These are phyloP conservation scores for Helicolenus hilgendorfi DNA, from an alignment of 2,797 vertebrate species.

Conservation along the genomic window DNA sequence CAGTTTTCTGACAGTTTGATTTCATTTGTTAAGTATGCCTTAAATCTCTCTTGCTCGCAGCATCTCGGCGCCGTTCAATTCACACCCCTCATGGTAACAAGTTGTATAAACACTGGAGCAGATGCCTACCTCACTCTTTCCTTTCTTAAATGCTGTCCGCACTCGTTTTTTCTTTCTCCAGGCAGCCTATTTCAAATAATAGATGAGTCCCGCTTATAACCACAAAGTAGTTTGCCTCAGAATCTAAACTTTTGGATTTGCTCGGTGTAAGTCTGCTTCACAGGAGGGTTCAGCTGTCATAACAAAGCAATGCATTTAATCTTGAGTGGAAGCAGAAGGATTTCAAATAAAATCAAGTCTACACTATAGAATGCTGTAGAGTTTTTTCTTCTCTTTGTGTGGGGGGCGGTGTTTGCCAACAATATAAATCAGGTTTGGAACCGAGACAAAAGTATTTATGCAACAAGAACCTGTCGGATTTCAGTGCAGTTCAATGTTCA, in stretches of 20 bases:
- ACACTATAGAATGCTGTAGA: constrained; percentile 40
- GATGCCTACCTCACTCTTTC: constrained; percentile 70
- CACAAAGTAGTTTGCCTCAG: constrained; percentile 58
- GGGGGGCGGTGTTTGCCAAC: constrained; percentile 59
- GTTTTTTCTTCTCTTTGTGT: constrained; percentile 22
- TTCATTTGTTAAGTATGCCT: constrained; percentile 78
- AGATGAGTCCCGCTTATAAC: constrained; percentile 66
- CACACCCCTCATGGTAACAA: constrained; percentile 79
- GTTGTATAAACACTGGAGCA: constrained; percentile 80
- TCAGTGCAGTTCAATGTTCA: constrained; percentile 22
- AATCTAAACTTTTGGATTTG: constrained; percentile 75
- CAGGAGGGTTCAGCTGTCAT: constrained; percentile 83
- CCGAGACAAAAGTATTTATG: constrained; percentile 51
- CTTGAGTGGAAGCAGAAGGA: constrained; percentile 76
- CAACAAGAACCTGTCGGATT: constrained; percentile 68
- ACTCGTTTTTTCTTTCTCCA: constrained; percentile 35
- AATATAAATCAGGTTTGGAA: constrained; percentile 60
- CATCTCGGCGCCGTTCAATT: constrained; percentile 56
- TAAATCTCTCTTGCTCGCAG: constrained; percentile 79
- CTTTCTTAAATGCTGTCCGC: constrained; percentile 63
- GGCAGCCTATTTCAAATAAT: constrained; percentile 79
- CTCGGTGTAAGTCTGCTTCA: constrained; percentile 68
- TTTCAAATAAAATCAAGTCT: constrained; percentile 74
- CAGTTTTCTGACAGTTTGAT: constrained; percentile 82
- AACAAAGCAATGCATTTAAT: constrained; percentile 81